phyloP scores from a whole-genome alignment of 2,113 vertebrate species.

The Cryptotis parvus region DNA sequence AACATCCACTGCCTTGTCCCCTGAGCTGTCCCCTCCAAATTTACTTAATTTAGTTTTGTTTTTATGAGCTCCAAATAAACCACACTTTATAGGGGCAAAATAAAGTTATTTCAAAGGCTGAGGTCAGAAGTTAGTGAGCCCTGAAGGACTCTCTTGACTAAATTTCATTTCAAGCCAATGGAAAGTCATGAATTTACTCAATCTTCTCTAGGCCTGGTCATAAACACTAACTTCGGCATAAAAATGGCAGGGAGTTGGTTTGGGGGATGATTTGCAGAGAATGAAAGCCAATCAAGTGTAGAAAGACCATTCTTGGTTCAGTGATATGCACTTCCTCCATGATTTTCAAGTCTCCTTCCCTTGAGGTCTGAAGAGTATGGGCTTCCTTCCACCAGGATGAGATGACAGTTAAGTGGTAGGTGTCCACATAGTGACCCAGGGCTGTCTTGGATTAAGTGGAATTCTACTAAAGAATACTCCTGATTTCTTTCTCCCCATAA shows the following conservation, averaged over 20 bases:
- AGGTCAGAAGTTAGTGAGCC: constrained; percentile 13
- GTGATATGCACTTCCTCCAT: background rate
- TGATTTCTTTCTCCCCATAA: background rate
- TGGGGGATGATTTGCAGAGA: background rate
- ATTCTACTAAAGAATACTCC: background rate
- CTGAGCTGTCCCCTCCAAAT: background rate
- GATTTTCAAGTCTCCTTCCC: background rate
- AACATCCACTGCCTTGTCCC: background rate
- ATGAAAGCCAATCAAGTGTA: background rate
- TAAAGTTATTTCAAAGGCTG: background rate
- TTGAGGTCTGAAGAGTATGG: too few species aligned
- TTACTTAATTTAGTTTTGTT: background rate
- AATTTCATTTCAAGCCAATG: background rate
- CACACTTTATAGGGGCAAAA: background rate
- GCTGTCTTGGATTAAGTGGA: background rate
- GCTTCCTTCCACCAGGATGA: background rate
- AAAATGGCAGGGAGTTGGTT: background rate
- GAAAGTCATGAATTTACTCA: background rate
- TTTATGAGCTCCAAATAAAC: background rate
- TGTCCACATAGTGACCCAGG: background rate
- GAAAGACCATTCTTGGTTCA: background rate
- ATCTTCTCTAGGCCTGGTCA: background rate
- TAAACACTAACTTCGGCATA: background rate
- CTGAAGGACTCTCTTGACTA: background rate
- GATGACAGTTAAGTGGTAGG: background rate